phyloP scores from a whole-genome alignment of 2,888 invertebrate genomes.

The Lithophane semibrunnea region DNA sequence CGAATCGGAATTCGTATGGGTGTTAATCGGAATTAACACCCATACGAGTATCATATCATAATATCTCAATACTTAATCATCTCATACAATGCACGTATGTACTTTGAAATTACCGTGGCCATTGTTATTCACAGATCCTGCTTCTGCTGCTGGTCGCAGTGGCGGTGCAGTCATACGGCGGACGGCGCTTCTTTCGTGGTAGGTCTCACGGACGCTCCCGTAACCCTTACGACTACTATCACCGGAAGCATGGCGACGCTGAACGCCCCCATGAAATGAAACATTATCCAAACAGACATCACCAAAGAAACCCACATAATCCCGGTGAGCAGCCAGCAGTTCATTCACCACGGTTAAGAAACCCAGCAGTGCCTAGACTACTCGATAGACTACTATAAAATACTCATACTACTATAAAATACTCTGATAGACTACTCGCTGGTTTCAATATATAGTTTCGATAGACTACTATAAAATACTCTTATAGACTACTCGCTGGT shows the following conservation, averaged over 20 bases:
- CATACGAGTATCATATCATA: no score
- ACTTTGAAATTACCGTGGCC: neutral
- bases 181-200: slow-evolving; percentile 32
- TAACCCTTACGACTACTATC: slow-evolving; percentile 20
- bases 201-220: slow-evolving; percentile 39
- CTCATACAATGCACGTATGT: neutral
- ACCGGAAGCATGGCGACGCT: slow-evolving; percentile 6
- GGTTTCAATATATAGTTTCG: no score
- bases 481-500: no score
- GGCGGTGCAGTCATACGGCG: slow-evolving; percentile 47
- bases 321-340: neutral
- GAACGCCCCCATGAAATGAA: slow-evolving; percentile 22
- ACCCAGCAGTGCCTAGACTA: no score
- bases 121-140: slow-evolving; percentile 38
- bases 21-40: no score
- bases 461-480: no score
- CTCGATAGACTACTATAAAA: no score
- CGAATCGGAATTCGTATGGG: no score
- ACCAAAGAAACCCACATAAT: slow-evolving; percentile 13
- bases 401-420: no score
- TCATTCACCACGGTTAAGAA: neutral
- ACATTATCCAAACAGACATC: slow-evolving; percentile 20
- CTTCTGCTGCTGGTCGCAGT: slow-evolving; percentile 40
- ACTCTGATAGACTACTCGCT: no score
- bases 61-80: neutral